phyloP scores from a whole-genome alignment of 2,113 vertebrate species.

The Lepus timidus region DNA sequence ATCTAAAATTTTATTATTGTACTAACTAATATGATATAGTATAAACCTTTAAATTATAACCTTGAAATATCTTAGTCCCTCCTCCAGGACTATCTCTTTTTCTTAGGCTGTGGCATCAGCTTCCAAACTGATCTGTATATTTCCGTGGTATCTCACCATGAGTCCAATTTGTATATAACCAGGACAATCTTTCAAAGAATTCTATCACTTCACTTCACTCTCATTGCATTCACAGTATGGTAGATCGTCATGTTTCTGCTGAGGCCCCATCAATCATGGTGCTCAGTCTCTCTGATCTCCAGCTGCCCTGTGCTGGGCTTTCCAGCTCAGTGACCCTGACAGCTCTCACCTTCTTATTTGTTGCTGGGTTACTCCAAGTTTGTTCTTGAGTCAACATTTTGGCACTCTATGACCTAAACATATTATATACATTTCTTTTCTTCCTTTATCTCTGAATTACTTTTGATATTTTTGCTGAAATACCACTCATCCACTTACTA shows the following conservation, averaged over 20 bases:
- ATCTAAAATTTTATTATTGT: not conserved
- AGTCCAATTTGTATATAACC: not conserved
- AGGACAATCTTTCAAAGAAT: not conserved
- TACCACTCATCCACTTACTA: not conserved
- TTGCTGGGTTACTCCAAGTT: not conserved
- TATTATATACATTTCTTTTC: not conserved
- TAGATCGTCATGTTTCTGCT: not conserved
- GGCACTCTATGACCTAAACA: not conserved
- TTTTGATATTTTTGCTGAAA: not conserved
- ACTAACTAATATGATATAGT: not conserved
- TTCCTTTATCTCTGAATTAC: not conserved
- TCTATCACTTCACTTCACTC: not conserved
- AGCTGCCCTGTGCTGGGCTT: not conserved
- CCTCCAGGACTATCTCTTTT: too few species aligned
- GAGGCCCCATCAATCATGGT: not conserved
- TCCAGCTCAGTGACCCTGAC: not conserved
- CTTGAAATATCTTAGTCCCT: not conserved
- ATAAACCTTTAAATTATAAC: not conserved
- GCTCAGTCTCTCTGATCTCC: not conserved
- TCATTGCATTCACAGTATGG: not conserved
- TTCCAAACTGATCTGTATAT: not conserved
- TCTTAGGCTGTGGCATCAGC: not conserved
- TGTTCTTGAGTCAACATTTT: not conserved
- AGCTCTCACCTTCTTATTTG: not conserved
- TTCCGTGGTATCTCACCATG: not conserved